These are phyloP conservation scores for Xyrichtys novacula DNA, from an alignment of 2,797 vertebrate species.

Conservation along the genomic window DNA sequence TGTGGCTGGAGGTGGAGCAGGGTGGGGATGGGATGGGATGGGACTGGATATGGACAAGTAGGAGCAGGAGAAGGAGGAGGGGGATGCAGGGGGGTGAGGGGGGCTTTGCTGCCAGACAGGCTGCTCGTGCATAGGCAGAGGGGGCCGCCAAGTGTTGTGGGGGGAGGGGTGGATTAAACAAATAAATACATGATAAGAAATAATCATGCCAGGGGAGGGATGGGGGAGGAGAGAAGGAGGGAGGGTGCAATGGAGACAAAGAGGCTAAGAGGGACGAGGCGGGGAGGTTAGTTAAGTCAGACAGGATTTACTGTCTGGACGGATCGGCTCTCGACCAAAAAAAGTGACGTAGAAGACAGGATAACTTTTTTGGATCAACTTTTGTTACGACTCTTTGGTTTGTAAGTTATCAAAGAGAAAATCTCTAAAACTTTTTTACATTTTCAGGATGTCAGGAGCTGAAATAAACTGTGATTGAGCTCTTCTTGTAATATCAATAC, in stretches of 20 bases:
- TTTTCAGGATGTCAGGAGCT: constrained; percentile 6
- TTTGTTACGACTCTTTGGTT: constrained; percentile 35
- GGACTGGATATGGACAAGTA: constrained; percentile 74
- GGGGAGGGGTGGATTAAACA: constrained; percentile 87
- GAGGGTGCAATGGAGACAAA: constrained; percentile 82
- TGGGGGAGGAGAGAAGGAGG: constrained; percentile 55
- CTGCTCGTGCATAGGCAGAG: constrained; percentile 76
- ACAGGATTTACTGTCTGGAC: constrained; percentile 82
- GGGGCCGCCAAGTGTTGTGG: constrained; percentile 79
- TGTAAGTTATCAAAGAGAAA: constrained; percentile 21
- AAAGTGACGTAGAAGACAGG: constrained; percentile 27
- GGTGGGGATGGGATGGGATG: constrained; percentile 68
- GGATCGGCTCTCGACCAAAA: constrained; percentile 56
- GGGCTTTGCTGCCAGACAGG: constrained; percentile 78
- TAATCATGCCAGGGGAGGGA: constrained; percentile 76
- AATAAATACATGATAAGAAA: constrained; percentile 91
- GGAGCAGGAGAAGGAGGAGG: constrained; percentile 59
- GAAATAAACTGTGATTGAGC: constrained; percentile 33
- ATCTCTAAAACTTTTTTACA: constrained; percentile 21
- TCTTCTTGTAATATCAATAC: constrained; percentile 29
- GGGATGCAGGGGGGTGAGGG: constrained; percentile 27
- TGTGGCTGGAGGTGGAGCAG: constrained; percentile 73
- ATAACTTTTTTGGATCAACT: constrained; percentile 55
- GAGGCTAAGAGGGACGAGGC: constrained; percentile 79
- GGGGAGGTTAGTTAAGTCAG: constrained; percentile 75